phyloP scores from a whole-genome alignment of 1,140 invertebrate species.

The Penaeus japonicus region DNA sequence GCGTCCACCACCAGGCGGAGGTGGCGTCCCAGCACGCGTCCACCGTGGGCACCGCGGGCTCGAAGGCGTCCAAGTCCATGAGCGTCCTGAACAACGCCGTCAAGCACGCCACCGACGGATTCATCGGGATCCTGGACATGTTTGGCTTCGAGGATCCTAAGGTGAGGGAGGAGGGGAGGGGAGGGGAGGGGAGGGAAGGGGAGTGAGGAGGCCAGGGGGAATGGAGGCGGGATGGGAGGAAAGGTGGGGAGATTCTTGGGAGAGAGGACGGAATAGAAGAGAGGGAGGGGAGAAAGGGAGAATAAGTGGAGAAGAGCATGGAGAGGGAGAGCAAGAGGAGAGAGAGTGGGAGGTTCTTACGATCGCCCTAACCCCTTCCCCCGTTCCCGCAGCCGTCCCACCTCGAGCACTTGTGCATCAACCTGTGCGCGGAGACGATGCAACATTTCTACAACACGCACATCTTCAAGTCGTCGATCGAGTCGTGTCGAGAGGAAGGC shows the following conservation, averaged over 20 bases:
- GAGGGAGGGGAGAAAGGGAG: too few relatives aligned
- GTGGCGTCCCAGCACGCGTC: slow-evolving; percentile 86
- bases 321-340: background rate
- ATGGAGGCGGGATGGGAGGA: background rate
- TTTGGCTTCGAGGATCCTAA: slow-evolving; percentile 94
- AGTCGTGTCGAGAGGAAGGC: slow-evolving; percentile 92
- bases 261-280: too few relatives aligned
- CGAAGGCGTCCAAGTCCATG: slow-evolving; percentile 82
- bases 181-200: background rate
- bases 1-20: slow-evolving; percentile 61
- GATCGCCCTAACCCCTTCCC: background rate
- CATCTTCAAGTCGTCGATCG: slow-evolving; percentile 93
- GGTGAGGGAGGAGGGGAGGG: slow-evolving; percentile 60
- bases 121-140: slow-evolving; percentile 95
- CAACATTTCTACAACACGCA: slow-evolving; percentile 97
- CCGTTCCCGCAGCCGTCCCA: slow-evolving; percentile 74
- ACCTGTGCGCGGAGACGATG: slow-evolving; percentile 95
- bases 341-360: background rate
- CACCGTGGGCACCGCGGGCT: slow-evolving; percentile 83
- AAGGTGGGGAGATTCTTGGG: too few relatives aligned
- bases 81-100: slow-evolving; percentile 90
- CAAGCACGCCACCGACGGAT: slow-evolving; percentile 91
- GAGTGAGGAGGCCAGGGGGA: background rate
- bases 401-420: slow-evolving; percentile 92
- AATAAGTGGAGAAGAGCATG: too few relatives aligned